phyloP scores from a whole-genome alignment of 2,797 vertebrate species.

The Lates japonicus region DNA sequence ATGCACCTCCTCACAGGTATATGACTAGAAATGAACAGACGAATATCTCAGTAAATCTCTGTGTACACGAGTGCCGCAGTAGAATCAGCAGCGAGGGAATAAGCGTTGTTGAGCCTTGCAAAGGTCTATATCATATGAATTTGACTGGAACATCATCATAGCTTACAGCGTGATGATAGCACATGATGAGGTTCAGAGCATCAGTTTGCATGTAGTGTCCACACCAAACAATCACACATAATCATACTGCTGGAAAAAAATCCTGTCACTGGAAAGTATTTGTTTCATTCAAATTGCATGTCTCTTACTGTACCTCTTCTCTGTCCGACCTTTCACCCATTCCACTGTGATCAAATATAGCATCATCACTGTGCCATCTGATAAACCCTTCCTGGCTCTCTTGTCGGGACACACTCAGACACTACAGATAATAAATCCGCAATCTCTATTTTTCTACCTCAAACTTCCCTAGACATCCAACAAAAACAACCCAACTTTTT shows the following conservation, averaged over 20 bases:
- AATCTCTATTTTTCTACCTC: conserved; percentile 49
- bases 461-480: conserved; percentile 35
- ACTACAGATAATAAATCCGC: conserved; percentile 33
- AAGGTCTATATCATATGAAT: conserved; percentile 23
- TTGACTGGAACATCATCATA: conserved; percentile 32
- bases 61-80: conserved; percentile 20
- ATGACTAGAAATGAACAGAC: conserved; percentile 66
- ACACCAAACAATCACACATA: conserved; percentile 8
- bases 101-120: conserved; percentile 23
- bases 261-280: conserved; percentile 6
- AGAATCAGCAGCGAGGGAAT: conserved; percentile 33
- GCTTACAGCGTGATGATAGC: conserved; percentile 9
- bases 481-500: conserved; percentile 62
- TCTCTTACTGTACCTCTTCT: conserved; percentile 2
- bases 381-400: conserved; percentile 27
- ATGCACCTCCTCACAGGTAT: conserved; percentile 55
- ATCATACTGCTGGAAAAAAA: not conserved
- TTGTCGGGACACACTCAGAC: conserved; percentile 36
- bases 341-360: conserved; percentile 32
- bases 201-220: conserved; percentile 6
- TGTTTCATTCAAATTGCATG: conserved; percentile 5
- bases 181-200: conserved; percentile 15
- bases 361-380: conserved; percentile 19
- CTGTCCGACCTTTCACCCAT: conserved; percentile 4
- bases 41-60: conserved; percentile 65